Base-by-base conservation (phyloP, 2,797 vertebrate species). In the Myotis myotis region DNA sequence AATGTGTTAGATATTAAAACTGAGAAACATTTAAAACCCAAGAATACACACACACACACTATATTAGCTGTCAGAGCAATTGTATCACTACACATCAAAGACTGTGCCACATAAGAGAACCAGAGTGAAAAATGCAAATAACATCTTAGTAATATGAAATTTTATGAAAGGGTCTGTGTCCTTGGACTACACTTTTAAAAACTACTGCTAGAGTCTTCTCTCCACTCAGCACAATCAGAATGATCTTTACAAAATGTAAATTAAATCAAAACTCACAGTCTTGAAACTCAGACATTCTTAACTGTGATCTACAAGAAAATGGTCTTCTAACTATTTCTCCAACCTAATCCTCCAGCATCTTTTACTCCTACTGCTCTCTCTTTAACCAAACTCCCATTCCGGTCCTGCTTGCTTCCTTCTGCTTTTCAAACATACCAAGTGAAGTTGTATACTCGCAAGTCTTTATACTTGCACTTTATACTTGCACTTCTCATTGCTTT, bases 1-100 rank as follows among this genome's bases (percentile, higher is more conserved):
- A 76, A 16, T 41, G 9, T 68, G 64, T 72, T 57, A 66, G 80
- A 71, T 93, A 94, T 89, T 74, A 93, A 94, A 96, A 88, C 33
- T 6, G 22, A 89, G 28, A 75, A 80, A 88, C 16, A 81, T 51
- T 90, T 86, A 76, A 75, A 92, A 89, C 10, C 30, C 20, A 94
- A 84, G 49, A 74, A 89, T 2, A 91, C 0, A 87, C 2, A 93
- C 16, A 89, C 38, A 53, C 36, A 41, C 16, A 28, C 47, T 30
- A 11, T 12, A 44, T 47, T 60, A 93, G 74, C 36, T 91, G 36
- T 80, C 51, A 80, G 36, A 94, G 8, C 20, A 55, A 60, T 7
- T 6, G 25, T 10, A 87, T 66, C 30, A 89, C 17, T 20, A 87
- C 11, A 36, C 1, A 51, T 25, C 1, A 78, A 0, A 87, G 80